These are phyloP conservation scores for Auanema sp. DNA, from an alignment of 2,888 invertebrate genomes.

Conservation along the genomic window DNA sequence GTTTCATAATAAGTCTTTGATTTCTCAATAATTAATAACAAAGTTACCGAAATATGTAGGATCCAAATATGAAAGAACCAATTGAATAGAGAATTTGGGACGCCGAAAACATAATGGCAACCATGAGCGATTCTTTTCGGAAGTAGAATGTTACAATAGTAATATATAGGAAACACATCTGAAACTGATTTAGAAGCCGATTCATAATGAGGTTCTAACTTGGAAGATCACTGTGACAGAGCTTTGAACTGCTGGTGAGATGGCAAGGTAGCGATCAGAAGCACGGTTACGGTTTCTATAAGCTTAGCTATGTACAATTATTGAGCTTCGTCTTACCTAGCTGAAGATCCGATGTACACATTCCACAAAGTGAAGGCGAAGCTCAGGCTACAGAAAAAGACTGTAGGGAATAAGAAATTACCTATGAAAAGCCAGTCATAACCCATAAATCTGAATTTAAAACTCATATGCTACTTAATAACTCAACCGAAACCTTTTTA, in stretches of 20 bases:
- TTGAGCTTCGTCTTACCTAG: constrained; percentile 14
- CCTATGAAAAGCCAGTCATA: constrained; percentile 42
- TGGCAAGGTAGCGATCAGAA: constrained; percentile 26
- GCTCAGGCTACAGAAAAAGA: constrained; percentile 34
- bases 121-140: too few relatives aligned
- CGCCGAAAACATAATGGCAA: too few relatives aligned
- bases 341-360: constrained; percentile 28
- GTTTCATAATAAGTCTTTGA: too few relatives aligned
- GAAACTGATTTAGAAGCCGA: too few relatives aligned
- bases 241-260: constrained; percentile 33
- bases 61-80: too few relatives aligned
- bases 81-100: too few relatives aligned
- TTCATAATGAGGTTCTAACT: neutral
- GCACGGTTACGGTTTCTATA: constrained; percentile 29
- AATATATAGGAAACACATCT: too few relatives aligned
- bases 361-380: constrained; percentile 40
- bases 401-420: constrained; percentile 37
- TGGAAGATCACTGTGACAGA: constrained; percentile 14
- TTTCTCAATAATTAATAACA: too few relatives aligned
- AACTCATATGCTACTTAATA: neutral
- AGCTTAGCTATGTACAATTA: neutral
- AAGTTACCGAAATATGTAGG: too few relatives aligned
- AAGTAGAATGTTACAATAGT: too few relatives aligned
- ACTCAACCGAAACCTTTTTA: constrained; percentile 16
- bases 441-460: neutral